A percentile compares a stretch with the other conserved stretches of the same genome.
These are phyloP conservation scores for Eunapius fragilis DNA, from an alignment of 37 sponge, comb jelly and placozoan genomes.

Conservation along the genomic window DNA sequence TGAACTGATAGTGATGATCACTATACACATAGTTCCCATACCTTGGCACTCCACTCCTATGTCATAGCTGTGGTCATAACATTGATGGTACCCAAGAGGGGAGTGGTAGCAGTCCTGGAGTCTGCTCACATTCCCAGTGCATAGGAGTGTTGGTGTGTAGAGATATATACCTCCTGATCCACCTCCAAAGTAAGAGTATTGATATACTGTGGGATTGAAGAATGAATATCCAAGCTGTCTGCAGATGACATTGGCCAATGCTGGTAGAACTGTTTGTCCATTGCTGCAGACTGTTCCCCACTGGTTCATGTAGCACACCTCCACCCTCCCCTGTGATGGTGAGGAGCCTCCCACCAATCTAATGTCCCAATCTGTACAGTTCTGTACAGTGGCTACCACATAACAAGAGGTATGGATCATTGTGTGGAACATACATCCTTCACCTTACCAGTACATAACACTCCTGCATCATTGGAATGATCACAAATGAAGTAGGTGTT, in stretches of 20 bases:
- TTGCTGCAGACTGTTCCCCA: neutral
- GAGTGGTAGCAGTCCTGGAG: neutral
- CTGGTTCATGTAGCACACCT: neutral
- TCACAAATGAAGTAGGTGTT: neutral
- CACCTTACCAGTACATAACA: neutral
- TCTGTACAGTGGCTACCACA: neutral
- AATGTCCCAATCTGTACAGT: neutral
- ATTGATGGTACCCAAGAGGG: neutral
- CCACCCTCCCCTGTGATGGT: neutral
- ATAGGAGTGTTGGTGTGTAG: neutral
- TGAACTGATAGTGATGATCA: neutral
- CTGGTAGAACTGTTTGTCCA: neutral
- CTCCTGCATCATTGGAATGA: slow-evolving; percentile 15
- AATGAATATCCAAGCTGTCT: neutral
- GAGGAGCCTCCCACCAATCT: neutral
- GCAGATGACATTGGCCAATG: neutral
- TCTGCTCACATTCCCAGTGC: neutral
- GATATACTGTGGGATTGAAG: neutral
- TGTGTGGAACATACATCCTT: neutral
- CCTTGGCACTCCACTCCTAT: neutral
- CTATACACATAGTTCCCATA: neutral
- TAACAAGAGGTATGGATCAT: neutral
- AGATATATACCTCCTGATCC: neutral
- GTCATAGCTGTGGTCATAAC: neutral
- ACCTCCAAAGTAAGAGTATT: neutral